Evolutionary conservation across 2,888 invertebrate genomes (phyloP).

Genomic region (Caenorhabditis becei): DNA sequence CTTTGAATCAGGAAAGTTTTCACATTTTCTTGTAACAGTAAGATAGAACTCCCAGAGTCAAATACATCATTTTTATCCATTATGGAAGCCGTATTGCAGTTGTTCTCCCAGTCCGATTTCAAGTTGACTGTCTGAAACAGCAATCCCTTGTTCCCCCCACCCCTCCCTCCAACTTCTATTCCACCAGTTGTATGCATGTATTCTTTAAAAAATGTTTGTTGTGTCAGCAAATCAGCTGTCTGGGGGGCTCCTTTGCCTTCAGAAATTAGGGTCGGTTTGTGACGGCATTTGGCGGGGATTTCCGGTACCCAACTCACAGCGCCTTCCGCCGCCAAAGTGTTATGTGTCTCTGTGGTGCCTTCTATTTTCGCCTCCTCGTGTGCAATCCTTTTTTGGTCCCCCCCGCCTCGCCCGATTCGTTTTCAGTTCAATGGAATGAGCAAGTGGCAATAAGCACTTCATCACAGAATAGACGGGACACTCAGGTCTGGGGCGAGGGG

Average conservation of each 20-base stretch:
- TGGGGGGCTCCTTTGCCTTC: neutral
- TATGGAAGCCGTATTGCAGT: no score
- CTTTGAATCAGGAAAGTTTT: no score
- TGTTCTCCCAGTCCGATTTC: no score
- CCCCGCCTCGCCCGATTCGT: slow-evolving; percentile 25
- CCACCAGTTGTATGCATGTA: neutral
- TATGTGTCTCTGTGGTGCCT: slow-evolving; percentile 2
- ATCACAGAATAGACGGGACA: slow-evolving; percentile 9
- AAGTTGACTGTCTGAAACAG: neutral
- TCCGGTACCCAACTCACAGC: slow-evolving; percentile 42
- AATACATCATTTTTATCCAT: no score
- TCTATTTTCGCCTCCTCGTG: neutral
- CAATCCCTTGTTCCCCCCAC: neutral
- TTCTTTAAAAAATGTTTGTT: slow-evolving; percentile 6
- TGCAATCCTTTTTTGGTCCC: slow-evolving; percentile 9
- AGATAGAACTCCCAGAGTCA: no score
- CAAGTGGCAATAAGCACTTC: slow-evolving; percentile 52
- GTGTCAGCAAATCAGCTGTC: slow-evolving; percentile 36
- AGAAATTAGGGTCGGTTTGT: slow-evolving; percentile 55
- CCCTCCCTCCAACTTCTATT: neutral
- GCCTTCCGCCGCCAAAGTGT: slow-evolving; percentile 24
- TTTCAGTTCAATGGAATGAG: slow-evolving; percentile 57
- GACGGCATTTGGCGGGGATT: slow-evolving; percentile 49
- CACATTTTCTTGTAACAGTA: no score
- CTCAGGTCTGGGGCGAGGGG: neutral